A percentile compares a stretch with the other conserved stretches of the same genome.
Conservation (phyloP, 2,113 vertebrate genomes). For the Pangasianodon hypophthalmus region DNA sequence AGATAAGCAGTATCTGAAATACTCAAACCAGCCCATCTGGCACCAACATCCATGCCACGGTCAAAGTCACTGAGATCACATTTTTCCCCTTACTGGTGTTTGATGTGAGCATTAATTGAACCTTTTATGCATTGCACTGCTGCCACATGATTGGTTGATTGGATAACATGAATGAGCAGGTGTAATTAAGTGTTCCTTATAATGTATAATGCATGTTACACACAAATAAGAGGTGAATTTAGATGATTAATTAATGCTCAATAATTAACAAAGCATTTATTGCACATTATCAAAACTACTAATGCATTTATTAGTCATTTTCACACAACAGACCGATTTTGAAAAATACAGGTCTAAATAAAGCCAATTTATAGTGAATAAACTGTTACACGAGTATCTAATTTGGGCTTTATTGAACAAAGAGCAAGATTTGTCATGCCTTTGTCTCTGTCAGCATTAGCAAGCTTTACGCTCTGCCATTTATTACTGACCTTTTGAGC, state of each 20-base stretch:
- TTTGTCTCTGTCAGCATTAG: neutral
- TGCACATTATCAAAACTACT: neutral
- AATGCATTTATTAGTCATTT: neutral
- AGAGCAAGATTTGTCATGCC: neutral
- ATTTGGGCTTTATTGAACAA: neutral
- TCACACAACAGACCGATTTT: neutral
- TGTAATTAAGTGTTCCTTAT: neutral
- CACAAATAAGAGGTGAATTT: neutral
- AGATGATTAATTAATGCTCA: neutral
- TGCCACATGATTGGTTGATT: neutral
- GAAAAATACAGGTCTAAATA: neutral
- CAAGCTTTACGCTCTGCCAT: neutral
- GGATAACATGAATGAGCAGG: neutral
- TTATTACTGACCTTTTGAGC: no score
- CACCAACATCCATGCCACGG: neutral
- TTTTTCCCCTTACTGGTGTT: neutral
- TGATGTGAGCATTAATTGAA: neutral
- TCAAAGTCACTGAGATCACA: neutral
- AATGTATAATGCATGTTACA: neutral
- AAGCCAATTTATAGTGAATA: neutral
- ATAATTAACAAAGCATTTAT: neutral
- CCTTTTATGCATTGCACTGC: neutral
- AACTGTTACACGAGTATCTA: neutral
- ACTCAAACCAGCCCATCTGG: neutral
- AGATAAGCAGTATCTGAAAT: neutral